Conservation (phyloP, 2,113 vertebrate species). For the Scomber scombrus region DNA sequence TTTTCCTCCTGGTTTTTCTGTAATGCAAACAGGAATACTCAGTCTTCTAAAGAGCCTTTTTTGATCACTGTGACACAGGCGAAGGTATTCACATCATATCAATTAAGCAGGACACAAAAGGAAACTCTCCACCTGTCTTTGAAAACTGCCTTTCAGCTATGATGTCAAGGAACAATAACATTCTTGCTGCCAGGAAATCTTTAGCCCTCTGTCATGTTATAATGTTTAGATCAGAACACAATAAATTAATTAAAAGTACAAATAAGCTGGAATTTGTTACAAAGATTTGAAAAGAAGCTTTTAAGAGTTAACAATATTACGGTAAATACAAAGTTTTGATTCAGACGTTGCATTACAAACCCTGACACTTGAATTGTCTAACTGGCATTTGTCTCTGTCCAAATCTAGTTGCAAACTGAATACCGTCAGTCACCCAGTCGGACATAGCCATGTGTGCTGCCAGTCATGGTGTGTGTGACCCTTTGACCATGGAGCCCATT, state of each 20-base stretch:
- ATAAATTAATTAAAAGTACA: neutral
- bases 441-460: conserved; percentile 64
- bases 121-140: conserved; percentile 56
- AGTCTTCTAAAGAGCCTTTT: conserved; percentile 10
- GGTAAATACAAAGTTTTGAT: neutral
- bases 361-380: conserved; percentile 1
- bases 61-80: conserved; percentile 21
- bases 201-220: neutral
- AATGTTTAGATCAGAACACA: neutral
- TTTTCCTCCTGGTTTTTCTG: conserved; percentile 31
- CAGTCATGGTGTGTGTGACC: conserved; percentile 68
- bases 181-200: neutral
- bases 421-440: conserved; percentile 32
- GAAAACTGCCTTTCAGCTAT: conserved; percentile 45
- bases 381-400: conserved; percentile 36
- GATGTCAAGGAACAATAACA: conserved; percentile 45
- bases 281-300: neutral
- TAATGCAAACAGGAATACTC: conserved; percentile 22
- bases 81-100: conserved; percentile 29
- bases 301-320: neutral
- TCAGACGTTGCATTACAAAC: conserved; percentile 2
- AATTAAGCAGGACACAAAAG: conserved; percentile 43
- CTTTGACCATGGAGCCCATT: conserved; percentile 47
- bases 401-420: conserved; percentile 57
- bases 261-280: neutral